Evolutionary conservation across 1,140 invertebrate species (phyloP).

Genomic region (Andricus grossulariae): DNA sequence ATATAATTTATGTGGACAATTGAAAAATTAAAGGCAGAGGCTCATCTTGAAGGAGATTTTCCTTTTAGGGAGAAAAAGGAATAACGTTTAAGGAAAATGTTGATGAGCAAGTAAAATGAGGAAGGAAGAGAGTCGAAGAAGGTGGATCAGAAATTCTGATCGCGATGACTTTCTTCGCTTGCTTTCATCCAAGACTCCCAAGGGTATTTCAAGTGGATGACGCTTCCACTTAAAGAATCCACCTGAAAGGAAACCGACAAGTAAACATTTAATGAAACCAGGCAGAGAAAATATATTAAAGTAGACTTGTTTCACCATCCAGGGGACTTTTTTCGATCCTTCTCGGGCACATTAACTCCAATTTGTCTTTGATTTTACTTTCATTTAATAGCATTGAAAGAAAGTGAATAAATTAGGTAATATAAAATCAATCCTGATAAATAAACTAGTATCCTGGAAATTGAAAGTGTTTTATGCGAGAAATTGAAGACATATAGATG

Average conservation of each 20-base stretch:
- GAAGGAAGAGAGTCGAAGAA: background rate
- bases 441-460: too few species aligned
- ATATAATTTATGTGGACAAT: background rate
- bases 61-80: background rate
- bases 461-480: too few species aligned
- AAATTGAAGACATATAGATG: too few species aligned
- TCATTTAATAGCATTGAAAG: background rate
- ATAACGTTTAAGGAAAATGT: constrained; percentile 20
- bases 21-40: background rate
- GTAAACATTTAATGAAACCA: constrained; percentile 31
- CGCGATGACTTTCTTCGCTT: constrained; percentile 29
- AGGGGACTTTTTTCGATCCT: background rate
- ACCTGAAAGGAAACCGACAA: constrained; percentile 5
- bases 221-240: constrained; percentile 2
- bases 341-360: background rate
- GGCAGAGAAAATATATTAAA: constrained; percentile 26
- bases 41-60: background rate
- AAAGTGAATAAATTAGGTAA: background rate
- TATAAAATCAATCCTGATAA: background rate
- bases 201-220: constrained; percentile 28
- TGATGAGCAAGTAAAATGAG: constrained; percentile 11
- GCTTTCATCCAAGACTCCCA: constrained; percentile 10
- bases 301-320: constrained; percentile 1
- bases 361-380: constrained; percentile 12
- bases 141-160: constrained; percentile 20